phyloP scores from a whole-genome alignment of 2,797 vertebrate genomes.

The Dicrostonyx torquatus region DNA sequence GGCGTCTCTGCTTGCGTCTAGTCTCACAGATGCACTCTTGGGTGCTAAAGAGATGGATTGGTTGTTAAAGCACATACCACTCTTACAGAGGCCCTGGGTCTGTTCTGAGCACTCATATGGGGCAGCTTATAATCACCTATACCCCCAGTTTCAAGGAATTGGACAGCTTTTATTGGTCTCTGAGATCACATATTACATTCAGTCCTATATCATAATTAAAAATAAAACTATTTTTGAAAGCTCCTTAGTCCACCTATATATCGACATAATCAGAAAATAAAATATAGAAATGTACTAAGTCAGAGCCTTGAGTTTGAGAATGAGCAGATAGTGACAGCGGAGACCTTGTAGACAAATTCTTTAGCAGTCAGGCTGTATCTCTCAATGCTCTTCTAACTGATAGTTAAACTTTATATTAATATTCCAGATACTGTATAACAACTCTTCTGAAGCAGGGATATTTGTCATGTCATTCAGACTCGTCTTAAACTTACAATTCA shows the following conservation, averaged over 20 bases:
- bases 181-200: background rate
- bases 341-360: slow-evolving; percentile 73
- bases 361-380: slow-evolving; percentile 74
- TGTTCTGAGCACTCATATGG: background rate
- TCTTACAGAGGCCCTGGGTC: background rate
- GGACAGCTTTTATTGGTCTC: background rate
- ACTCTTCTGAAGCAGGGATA: slow-evolving; percentile 13
- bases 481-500: background rate
- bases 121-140: background rate
- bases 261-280: slow-evolving; percentile 59
- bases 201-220: background rate
- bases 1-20: background rate
- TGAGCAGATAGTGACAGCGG: slow-evolving; percentile 69
- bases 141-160: background rate
- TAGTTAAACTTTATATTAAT: slow-evolving; percentile 76
- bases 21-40: background rate
- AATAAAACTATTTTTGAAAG: background rate
- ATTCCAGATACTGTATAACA: slow-evolving; percentile 39
- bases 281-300: slow-evolving; percentile 62
- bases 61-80: background rate
- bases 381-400: slow-evolving; percentile 61
- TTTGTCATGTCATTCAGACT: background rate
- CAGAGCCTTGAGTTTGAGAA: slow-evolving; percentile 71
- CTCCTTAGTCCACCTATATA: background rate
- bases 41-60: background rate